Evolutionary conservation across 2,113 vertebrate species (phyloP), one percentile per base, ranked within the genome.

Genomic region (Carollia perspicillata): DNA sequence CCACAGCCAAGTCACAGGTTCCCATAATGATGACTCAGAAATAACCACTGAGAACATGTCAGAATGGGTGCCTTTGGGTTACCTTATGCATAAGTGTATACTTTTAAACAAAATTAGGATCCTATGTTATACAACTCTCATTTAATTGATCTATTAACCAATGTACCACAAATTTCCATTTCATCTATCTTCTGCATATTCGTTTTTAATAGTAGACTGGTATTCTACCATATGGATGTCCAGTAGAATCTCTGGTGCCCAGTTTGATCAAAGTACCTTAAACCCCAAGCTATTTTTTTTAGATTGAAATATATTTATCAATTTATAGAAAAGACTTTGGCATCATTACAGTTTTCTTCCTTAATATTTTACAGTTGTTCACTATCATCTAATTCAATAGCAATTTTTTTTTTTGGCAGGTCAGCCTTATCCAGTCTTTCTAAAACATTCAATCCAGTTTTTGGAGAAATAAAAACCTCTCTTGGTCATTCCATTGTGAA

Each of bases 371-470:
- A 75, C 5, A 65, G 5, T 35, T 63, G 8, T 75, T 20, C 9
- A 37, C 6, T 33, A 14, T 60, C n/a, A 60, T 20, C 17, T 51
- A 78, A 68, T 78, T 58, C 80, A 75, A 68, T 2, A 93, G 18
- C 3, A 22, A 33, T 40, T 18, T 81, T 60, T 85, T 53, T 53
- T 66, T 55, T 74, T 55, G 20, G 49, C 13, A 68, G 16, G 7
- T 95, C 17, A 47, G 16, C 12, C 81, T 84, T 51, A 42, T 23
- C 33, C 2, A 69, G 42, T 74, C 40, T 94, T 90, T 79, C 69
- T 92, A 63, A 90, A 95, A 77, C 33, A 75, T 90, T 71, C 37
- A 55, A 7, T 90, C 47, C n/a, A 44, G 55, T 37, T 68, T 97
- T 93, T 37, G 79, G 35, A 78, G 53, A 58, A 90, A 81, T 77